phyloP scores from a whole-genome alignment of 2,888 invertebrate species.

The Cosmopolites sordidus region DNA sequence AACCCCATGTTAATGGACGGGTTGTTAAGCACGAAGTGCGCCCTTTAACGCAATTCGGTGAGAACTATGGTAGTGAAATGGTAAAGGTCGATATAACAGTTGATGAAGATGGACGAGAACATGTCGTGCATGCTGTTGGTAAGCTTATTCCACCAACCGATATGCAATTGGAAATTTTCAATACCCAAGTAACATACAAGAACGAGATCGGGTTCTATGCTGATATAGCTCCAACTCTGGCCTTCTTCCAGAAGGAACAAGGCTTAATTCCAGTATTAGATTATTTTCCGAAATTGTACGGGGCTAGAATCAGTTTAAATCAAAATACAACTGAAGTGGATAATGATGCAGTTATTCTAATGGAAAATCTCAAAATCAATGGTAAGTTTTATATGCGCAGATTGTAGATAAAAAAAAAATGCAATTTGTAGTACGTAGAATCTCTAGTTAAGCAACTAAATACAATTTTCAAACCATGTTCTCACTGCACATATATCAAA shows the following conservation, averaged over 20 bases:
- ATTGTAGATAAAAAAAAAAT: too few relatives aligned
- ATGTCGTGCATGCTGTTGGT: constrained; percentile 49
- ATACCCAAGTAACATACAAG: constrained; percentile 52
- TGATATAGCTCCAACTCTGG: constrained; percentile 49
- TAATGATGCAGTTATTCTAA: constrained; percentile 53
- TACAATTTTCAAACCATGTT: too few relatives aligned
- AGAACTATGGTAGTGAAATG: constrained; percentile 59
- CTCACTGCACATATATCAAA: too few relatives aligned
- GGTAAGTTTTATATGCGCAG: too few relatives aligned
- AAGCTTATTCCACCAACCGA: constrained; percentile 55
- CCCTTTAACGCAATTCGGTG: constrained; percentile 52
- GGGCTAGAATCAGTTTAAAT: constrained; percentile 49
- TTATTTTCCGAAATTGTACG: constrained; percentile 52
- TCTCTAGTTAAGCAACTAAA: too few relatives aligned
- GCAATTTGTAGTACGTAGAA: too few relatives aligned
- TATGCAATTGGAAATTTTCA: constrained; percentile 51
- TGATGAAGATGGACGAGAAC: neutral
- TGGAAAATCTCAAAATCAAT: constrained; percentile 53
- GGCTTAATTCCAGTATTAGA: constrained; percentile 46
- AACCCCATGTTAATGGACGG: constrained; percentile 4
- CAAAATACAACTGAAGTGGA: constrained; percentile 43
- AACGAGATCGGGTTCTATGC: constrained; percentile 55
- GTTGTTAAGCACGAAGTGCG: constrained; percentile 13
- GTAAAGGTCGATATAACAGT: constrained; percentile 44
- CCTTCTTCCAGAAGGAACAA: constrained; percentile 49